Conservation (phyloP, 1,140 invertebrate genomes). For the Magallana angulata region DNA sequence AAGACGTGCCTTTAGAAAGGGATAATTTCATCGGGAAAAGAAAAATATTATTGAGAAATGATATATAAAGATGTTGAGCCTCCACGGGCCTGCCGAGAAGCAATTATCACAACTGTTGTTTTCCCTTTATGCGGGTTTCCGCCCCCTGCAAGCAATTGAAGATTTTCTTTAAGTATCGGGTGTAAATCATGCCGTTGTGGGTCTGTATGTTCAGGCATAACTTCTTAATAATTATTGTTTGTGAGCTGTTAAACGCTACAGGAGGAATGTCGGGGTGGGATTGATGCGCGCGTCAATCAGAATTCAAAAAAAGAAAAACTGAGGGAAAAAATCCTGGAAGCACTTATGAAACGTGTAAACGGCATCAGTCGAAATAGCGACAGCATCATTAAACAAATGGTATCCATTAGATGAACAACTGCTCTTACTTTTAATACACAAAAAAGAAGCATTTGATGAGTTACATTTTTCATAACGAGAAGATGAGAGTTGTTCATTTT, state of each 20-base stretch:
- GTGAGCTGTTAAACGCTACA: constrained; percentile 7
- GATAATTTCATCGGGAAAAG: not conserved
- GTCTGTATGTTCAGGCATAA: constrained; percentile 20
- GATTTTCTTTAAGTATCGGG: constrained; percentile 27
- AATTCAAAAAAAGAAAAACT: not conserved
- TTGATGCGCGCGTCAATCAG: constrained; percentile 20
- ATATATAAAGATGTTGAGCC: not conserved
- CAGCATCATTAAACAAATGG: constrained; percentile 31
- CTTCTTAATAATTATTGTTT: constrained; percentile 37
- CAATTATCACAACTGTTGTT: constrained; percentile 28
- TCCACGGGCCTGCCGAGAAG: not conserved
- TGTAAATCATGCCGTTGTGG: constrained; percentile 14
- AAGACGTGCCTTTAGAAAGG: not conserved
- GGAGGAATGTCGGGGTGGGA: constrained; percentile 7
- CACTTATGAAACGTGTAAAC: constrained; percentile 19
- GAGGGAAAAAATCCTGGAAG: not conserved
- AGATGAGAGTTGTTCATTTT: constrained; percentile 16
- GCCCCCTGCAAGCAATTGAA: constrained; percentile 11
- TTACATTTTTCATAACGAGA: constrained; percentile 32
- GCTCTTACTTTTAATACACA: constrained; percentile 26
- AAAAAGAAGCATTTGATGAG: constrained; percentile 17
- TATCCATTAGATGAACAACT: constrained; percentile 28
- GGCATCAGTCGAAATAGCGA: not conserved
- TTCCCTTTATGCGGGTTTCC: not conserved
- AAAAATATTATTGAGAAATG: constrained; percentile 13